Evolutionary conservation across 2,797 vertebrate species (phyloP).

Genomic region (Cetoscarus ocellatus): DNA sequence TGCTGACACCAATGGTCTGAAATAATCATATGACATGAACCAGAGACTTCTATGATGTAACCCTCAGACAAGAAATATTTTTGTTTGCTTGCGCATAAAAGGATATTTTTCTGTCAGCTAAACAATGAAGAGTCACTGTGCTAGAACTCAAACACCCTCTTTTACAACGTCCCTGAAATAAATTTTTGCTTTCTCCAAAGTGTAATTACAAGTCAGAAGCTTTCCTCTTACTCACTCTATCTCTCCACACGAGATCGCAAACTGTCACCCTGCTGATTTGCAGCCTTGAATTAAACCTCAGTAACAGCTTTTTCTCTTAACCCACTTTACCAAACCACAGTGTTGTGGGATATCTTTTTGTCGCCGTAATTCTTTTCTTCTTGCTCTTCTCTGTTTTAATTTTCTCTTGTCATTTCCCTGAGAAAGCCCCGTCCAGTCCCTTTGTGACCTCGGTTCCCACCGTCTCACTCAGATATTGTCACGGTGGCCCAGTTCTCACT

Average conservation of each 20-base stretch:
- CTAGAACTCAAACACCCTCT: background rate
- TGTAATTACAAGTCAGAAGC: conserved; percentile 14
- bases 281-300: conserved; percentile 42
- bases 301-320: conserved; percentile 32
- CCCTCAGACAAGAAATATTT: no score
- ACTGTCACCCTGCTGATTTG: conserved; percentile 37
- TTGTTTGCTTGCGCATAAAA: background rate
- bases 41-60: no score
- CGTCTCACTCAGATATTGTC: conserved; percentile 47
- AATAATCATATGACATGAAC: no score
- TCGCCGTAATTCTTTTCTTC: conserved; percentile 25
- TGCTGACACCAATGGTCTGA: no score
- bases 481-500: conserved; percentile 60
- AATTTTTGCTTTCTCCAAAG: no score
- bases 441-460: conserved; percentile 63
- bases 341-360: conserved; percentile 32
- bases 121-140: background rate
- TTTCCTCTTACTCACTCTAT: conserved; percentile 7
- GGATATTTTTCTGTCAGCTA: background rate
- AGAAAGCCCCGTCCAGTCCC: conserved; percentile 56
- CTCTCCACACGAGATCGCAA: conserved; percentile 28
- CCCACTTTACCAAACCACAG: conserved; percentile 47
- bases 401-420: conserved; percentile 47
- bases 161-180: no score
- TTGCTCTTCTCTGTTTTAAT: conserved; percentile 42